A percentile compares a stretch with the other conserved stretches of the same genome.
phyloP scores from a whole-genome alignment of 2,888 invertebrate species.

The Acronicta psi region DNA sequence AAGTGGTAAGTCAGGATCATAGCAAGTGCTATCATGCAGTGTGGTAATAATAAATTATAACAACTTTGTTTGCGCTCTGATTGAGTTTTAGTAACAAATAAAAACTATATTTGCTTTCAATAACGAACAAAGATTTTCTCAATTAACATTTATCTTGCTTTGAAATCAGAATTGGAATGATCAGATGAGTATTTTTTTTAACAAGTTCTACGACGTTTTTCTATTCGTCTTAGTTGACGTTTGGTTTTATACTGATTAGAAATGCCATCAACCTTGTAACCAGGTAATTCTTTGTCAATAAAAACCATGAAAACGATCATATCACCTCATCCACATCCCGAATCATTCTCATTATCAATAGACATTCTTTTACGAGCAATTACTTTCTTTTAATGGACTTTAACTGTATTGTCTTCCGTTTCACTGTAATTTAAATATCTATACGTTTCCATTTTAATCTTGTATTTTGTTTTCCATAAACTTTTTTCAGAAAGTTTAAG shows the following conservation, averaged over 20 bases:
- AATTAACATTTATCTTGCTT: too few species aligned
- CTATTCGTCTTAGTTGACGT: constrained; percentile 12
- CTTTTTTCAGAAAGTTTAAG: constrained; percentile 31
- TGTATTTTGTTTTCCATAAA: constrained; percentile 25
- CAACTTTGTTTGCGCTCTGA: too few species aligned
- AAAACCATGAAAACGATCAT: constrained; percentile 39
- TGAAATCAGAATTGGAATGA: too few species aligned
- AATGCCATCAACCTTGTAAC: constrained; percentile 23
- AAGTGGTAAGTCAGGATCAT: too few species aligned
- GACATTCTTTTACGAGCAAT: constrained; percentile 53
- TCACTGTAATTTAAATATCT: constrained; percentile 30
- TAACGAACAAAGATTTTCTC: too few species aligned
- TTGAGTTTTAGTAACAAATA: too few species aligned
- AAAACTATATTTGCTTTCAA: too few species aligned
- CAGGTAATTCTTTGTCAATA: constrained; percentile 34
- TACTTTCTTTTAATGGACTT: constrained; percentile 42
- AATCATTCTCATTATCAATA: constrained; percentile 47
- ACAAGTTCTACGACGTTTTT: not conserved
- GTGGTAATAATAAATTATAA: too few species aligned
- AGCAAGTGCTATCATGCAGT: too few species aligned
- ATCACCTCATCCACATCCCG: constrained; percentile 46
- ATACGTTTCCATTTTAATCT: constrained; percentile 35
- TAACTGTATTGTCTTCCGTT: constrained; percentile 41
- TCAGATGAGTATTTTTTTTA: too few species aligned
- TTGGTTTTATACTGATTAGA: constrained; percentile 28